Evolutionary conservation across 2,113 vertebrate genomes (phyloP), one percentile per base, ranked within the genome.

Genomic region (Scortum barcoo): DNA sequence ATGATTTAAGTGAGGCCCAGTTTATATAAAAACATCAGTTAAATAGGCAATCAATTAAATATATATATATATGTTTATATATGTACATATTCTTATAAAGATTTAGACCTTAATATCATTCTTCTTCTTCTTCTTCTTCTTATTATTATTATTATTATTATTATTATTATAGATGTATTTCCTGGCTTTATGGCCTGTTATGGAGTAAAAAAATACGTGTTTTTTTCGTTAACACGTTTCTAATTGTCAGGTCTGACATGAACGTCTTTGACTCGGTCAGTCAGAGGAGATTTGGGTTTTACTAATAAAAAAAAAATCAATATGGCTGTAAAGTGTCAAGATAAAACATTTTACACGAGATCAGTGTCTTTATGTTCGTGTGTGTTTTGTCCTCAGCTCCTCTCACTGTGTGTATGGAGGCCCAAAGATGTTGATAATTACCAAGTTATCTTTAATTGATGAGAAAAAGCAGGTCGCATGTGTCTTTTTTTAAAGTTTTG

Each of bases 201-300:
- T 26, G 5, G 5, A 50, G 22, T 7, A 30, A 24, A 17, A 44
- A n/a, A n/a, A n/a, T n/a, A n/a, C n/a, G n/a, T n/a, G 4, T 77
- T 36, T 13, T 54, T 75, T 65, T 72, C 7, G 22, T n/a, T 56
- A 72, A 10, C 24, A 26, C 40, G 22, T 63, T 40, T 1, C 6
- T 67, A 81, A 62, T 72, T 72, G 66, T 80, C 72, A 42, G 7
- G 10, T 36, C 7, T 54, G 36, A 62, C 53, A 48, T 36, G 9
- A 33, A 16, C 4, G 17, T 46, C 51, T 40, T 5, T n/a, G 38
- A 16, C 26, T 63, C 54, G 53, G 22, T 20, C 77, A 67, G 7
- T 65, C 62, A 78, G 13, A 56, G 57, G 9, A 40, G 33, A 62
- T 7, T 72, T 30, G 11, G 9, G 9, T 36, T 50, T 38, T 26